Evolutionary conservation across 2,797 vertebrate genomes (phyloP), one percentile per base, ranked within the genome.

Genomic region (Epinephelus awoara): DNA sequence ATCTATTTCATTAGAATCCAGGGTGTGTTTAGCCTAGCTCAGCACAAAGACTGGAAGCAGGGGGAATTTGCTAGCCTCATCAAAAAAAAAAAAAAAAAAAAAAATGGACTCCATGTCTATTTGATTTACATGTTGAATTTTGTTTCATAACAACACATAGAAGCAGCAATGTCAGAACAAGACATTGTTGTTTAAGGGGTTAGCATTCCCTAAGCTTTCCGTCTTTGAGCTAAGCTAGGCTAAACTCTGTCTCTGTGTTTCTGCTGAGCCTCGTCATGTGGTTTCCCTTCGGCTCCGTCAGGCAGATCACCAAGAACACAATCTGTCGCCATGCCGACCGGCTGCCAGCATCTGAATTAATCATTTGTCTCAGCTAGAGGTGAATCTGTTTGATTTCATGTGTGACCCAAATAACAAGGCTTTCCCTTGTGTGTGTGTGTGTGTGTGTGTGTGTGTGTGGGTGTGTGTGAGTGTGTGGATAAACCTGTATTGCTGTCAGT

Each of bases 321-420:
- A 93, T 93, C 94, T 94, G 94, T 93, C 80, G 71, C 83, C 68
- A 77, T 10, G 75, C 74, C 14, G 79, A 90, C 83, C 85, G 84
- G 84, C 91, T 94, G 94, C 92, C 94, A 93, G 80, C 25, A 44
- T 70, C 85, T 95, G 85, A 94, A 95, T 95, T 92, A 94, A 95
- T 94, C 91, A 95, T 94, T 78, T 11, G 49, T 80, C 89, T 88
- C 86, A 91, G 93, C 87, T 88, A 79, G 91, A 93, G 91, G 88
- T 94, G 89, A 89, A 93, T 89, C 83, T 88, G 89, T 91, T 92
- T 91, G 90, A 84, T 92, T 91, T 85, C 75, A 85, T 79, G 76
- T 88, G 90, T 93, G 94, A 94, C 94, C 93, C 90, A 94, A 82
- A 95, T 94, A 94, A 88, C 88, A 63, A 57, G 56, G 19, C 61